Evolutionary conservation across 64 coral and sea anemone species (phyloP).

Genomic region (Trachythela sp.): DNA sequence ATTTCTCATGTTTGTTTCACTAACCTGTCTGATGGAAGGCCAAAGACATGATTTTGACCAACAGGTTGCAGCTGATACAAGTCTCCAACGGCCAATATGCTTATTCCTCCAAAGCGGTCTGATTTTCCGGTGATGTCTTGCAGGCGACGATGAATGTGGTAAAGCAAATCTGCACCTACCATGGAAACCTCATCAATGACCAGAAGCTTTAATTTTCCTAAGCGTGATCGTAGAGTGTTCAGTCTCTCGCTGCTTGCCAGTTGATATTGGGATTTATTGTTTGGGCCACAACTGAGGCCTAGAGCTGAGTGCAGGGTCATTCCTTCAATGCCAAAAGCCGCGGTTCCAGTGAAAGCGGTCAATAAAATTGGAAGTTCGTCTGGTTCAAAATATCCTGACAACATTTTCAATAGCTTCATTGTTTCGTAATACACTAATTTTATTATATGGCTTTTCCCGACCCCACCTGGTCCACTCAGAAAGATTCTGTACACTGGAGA

Average conservation of each 20-base stretch:
- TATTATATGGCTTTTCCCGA: no score
- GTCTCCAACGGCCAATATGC: background rate
- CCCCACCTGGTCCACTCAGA: no score
- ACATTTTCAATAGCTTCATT: no score
- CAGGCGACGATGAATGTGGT: background rate
- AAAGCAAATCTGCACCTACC: constrained; percentile 4
- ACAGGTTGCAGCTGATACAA: background rate
- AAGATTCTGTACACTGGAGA: no score
- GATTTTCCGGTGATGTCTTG: constrained; percentile 4
- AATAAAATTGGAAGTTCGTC: no score
- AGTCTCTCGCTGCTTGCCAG: background rate
- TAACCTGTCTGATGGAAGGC: background rate
- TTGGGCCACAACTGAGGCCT: no score
- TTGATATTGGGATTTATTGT: background rate
- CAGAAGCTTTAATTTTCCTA: background rate
- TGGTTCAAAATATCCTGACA: no score
- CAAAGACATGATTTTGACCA: background rate
- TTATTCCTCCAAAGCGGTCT: background rate
- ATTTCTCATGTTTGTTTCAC: background rate
- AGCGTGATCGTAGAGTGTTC: background rate
- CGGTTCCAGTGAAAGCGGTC: no score
- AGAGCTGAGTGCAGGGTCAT: no score
- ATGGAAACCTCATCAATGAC: background rate
- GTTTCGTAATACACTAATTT: no score
- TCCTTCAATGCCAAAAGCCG: no score